Percentiles rank a stretch among this genome's conserved stretches.
Evolutionary conservation across 2,888 invertebrate genomes (phyloP).

Genomic region (Salticus scenicus): DNA sequence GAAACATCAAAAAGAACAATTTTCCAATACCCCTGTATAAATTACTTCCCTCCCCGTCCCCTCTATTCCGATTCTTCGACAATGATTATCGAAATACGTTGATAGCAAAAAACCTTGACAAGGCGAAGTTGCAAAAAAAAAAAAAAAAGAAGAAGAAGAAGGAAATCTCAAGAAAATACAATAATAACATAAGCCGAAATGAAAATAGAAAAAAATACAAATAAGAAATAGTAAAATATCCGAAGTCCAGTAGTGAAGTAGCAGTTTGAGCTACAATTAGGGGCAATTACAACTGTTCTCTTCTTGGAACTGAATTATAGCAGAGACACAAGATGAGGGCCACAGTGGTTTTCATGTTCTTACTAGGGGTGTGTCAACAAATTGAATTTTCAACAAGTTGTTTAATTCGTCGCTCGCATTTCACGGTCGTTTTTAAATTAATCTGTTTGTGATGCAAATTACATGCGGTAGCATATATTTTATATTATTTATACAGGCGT

Average conservation of each 20-base stretch:
- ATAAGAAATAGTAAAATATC: slow-evolving; percentile 40
- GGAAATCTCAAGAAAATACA: not conserved
- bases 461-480: no score
- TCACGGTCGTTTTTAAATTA: no score
- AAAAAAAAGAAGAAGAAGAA: not conserved
- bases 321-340: slow-evolving; percentile 13
- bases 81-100: not conserved
- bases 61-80: not conserved
- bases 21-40: not conserved
- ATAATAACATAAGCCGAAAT: not conserved
- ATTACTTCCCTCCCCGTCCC: not conserved
- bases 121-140: not conserved
- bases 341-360: slow-evolving; percentile 15
- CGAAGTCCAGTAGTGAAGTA: slow-evolving; percentile 53
- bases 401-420: not conserved
- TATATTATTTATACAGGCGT: no score
- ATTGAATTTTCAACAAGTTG: slow-evolving; percentile 29
- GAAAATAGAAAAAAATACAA: slow-evolving; percentile 18
- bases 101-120: not conserved
- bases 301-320: slow-evolving; percentile 42
- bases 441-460: no score
- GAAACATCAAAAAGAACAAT: slow-evolving; percentile 1
- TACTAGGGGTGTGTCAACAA: slow-evolving; percentile 53
- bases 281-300: slow-evolving; percentile 61
- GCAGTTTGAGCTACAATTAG: slow-evolving; percentile 62